Base-by-base conservation (phyloP, 2,888 invertebrate species). In the Drosophila meridiana region DNA sequence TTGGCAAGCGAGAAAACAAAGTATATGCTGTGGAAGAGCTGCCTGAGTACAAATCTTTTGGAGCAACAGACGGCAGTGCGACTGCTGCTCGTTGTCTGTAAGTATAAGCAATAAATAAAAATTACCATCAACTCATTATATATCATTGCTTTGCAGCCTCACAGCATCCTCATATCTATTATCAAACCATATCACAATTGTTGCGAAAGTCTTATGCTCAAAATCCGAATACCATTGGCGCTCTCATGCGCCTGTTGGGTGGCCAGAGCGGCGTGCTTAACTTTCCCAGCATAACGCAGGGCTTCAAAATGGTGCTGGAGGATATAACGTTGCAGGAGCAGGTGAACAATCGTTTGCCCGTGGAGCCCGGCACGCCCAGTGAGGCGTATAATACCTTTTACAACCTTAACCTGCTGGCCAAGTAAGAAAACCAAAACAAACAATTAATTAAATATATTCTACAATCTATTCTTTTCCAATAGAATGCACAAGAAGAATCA, bases 1-100 rank as follows among this genome's bases (percentile, higher is more conserved):
- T 93, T 95, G 30, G 93, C 94, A 4, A 94, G 94, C 58, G 95
- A 95, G n/a, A 93, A 94, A 40, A 93, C 95, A 2, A 94, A 95
- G 73, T 93, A 94, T 55, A 92, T 95, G 82, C 91, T 96, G 4
- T 92, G 93, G 93, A 91, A 91, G 56, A 91, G 91, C 36, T 92
- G 93, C 30, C 73, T 95, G 0, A 94, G 94, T 84, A 79, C 93
- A 0, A 94, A 95, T 84, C 93, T 94, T 14, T 86, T 95, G 28
- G 93, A 94, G 69, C 94, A 94, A 20, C 95, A 95, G 89, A 95
- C 95, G 0, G 95, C 95, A 2, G 94, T 95, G 0, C 93, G 95
- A 68, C 91, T 96, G 36, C 91, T 95, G 34, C 92, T 94, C 53
- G 93, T 94, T 76, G 93, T 95, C 62, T 94, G 95, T 94, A 91